A percentile compares a stretch with the other conserved stretches of the same genome.
Evolutionary conservation across 2,797 vertebrate species (phyloP).

Genomic region (Sciurus vulgaris): DNA sequence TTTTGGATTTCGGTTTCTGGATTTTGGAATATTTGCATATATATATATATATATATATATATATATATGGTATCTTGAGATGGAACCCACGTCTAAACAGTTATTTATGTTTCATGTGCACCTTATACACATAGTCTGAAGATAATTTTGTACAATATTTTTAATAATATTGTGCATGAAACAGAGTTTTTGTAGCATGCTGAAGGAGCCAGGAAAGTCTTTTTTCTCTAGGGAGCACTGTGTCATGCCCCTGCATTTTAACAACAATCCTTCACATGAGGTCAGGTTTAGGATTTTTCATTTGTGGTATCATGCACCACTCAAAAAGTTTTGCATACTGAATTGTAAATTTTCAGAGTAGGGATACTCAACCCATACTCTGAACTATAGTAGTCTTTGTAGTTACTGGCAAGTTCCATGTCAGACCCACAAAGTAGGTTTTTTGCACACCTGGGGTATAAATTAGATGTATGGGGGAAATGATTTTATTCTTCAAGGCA

Average conservation of each 20-base stretch:
- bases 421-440: neutral
- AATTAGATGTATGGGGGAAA: conserved; percentile 5
- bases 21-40: neutral
- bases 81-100: neutral
- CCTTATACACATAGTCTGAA: neutral
- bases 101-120: neutral
- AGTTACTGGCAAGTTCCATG: neutral
- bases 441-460: neutral
- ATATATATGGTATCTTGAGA: neutral
- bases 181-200: neutral
- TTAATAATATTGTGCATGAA: neutral
- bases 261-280: too few relatives aligned
- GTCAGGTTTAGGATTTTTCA: neutral
- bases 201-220: neutral
- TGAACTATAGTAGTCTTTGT: neutral
- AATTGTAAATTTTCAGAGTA: neutral
- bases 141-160: neutral
- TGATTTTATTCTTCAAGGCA: neutral
- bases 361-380: neutral
- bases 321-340: neutral
- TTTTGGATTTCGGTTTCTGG: neutral
- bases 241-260: neutral
- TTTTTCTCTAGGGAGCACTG: neutral
- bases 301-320: neutral
- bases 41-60: neutral